phyloP scores from a whole-genome alignment of 2,113 vertebrate genomes.

The Perccottus glenii region DNA sequence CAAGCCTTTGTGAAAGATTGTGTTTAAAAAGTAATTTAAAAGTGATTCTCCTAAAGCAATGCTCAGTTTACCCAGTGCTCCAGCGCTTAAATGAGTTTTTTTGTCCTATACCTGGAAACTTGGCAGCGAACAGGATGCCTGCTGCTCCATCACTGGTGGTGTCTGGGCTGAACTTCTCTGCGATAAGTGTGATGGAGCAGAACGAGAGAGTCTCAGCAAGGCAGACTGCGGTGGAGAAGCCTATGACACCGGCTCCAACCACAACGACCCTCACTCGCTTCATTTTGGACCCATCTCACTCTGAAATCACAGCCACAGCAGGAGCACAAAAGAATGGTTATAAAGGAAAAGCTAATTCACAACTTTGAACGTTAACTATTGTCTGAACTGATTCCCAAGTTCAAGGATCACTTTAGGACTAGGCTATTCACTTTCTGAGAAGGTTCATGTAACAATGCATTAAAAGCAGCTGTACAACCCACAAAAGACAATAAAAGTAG shows the following conservation, averaged over 20 bases:
- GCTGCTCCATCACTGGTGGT: conserved; percentile 92
- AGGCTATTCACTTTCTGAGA: no score
- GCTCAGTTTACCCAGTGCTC: no score
- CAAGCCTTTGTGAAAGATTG: no score
- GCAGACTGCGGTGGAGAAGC: conserved; percentile 88
- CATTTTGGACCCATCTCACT: conserved; percentile 43
- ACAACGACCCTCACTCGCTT: conserved; percentile 72
- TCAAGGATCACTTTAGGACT: no score
- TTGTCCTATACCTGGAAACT: conserved; percentile 80
- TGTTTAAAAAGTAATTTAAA: no score
- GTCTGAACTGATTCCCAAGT: neutral
- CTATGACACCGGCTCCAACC: conserved; percentile 88
- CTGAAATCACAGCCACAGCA: no score
- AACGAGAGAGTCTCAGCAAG: conserved; percentile 75
- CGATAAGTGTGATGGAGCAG: conserved; percentile 82
- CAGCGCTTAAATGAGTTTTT: neutral
- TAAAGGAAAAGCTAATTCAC: conserved; percentile 3
- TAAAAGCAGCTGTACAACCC: no score
- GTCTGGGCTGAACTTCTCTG: conserved; percentile 87
- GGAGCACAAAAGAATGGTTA: neutral
- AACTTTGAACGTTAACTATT: neutral
- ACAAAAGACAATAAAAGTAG: no score
- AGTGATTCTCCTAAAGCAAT: no score
- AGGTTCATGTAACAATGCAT: no score
- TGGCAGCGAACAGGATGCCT: conserved; percentile 84